These are phyloP conservation scores for Acanthiza pusilla DNA, from an alignment of 2,797 vertebrate species.

Conservation along the genomic window DNA sequence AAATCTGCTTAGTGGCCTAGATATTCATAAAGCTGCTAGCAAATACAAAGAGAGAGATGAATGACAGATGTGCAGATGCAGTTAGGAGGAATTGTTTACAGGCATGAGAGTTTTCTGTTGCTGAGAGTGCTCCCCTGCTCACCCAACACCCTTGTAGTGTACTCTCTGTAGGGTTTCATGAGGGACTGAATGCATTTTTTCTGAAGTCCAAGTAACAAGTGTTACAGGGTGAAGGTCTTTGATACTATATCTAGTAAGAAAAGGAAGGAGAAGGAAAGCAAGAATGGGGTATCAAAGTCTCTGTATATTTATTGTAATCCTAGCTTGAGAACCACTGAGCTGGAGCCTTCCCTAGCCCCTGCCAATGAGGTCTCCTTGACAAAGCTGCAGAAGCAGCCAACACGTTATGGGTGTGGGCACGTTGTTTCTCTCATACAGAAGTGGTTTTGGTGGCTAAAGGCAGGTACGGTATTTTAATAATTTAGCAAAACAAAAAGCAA, in stretches of 20 bases:
- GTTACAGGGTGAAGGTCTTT: neutral
- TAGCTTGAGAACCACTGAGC: neutral
- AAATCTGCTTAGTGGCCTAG: constrained; percentile 59
- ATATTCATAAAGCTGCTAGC: constrained; percentile 13
- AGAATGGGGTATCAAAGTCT: neutral
- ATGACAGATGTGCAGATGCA: neutral
- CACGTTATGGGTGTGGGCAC: neutral
- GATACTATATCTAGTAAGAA: neutral
- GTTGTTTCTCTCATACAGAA: neutral
- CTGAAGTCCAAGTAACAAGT: neutral
- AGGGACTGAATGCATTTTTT: neutral
- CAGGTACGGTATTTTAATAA: neutral
- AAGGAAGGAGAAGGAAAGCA: neutral
- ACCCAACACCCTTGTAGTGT: neutral
- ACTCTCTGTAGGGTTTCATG: neutral
- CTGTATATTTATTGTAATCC: neutral
- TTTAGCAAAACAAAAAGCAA: neutral
- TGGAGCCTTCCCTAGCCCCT: neutral
- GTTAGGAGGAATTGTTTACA: neutral
- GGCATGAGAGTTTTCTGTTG: neutral
- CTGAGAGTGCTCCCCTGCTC: neutral
- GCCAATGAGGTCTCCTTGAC: neutral
- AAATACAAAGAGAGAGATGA: neutral
- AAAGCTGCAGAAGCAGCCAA: neutral
- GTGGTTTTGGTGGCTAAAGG: neutral